Conservation (phyloP, 2,113 vertebrate species). For the Lophotis ruficrista region DNA sequence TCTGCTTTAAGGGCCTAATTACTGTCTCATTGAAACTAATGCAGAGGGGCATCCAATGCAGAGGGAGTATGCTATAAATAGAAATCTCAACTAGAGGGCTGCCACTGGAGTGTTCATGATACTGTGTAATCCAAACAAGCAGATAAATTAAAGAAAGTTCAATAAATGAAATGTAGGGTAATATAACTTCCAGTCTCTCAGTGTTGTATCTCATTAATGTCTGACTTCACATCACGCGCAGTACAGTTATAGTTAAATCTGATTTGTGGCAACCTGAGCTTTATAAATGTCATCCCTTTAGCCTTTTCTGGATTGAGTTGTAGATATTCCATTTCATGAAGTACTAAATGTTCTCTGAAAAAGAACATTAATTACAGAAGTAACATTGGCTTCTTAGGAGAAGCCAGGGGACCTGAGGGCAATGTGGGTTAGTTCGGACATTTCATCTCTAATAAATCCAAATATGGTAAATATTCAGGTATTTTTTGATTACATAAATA, state of each 20-base stretch:
- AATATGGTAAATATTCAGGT: background rate
- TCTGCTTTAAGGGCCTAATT: slow-evolving; percentile 26
- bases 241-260: background rate
- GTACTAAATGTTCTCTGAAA: background rate
- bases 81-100: slow-evolving; percentile 1
- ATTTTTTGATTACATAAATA: background rate
- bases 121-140: slow-evolving; percentile 6
- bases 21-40: background rate
- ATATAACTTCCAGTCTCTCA: background rate
- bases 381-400: background rate
- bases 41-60: background rate
- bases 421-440: background rate
- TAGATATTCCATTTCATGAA: background rate
- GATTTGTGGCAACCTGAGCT: slow-evolving; percentile 33
- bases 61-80: slow-evolving; percentile 21
- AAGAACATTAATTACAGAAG: background rate
- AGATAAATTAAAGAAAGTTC: slow-evolving; percentile 7
- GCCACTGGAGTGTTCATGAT: background rate
- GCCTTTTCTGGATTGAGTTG: background rate
- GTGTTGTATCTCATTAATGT: background rate
- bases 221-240: background rate
- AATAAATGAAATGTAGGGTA: background rate
- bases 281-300: slow-evolving; percentile 26
- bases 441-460: background rate
- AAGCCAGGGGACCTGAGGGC: background rate